These are phyloP conservation scores for Synergus itoensis DNA, from an alignment of 2,888 invertebrate genomes.

Conservation along the genomic window DNA sequence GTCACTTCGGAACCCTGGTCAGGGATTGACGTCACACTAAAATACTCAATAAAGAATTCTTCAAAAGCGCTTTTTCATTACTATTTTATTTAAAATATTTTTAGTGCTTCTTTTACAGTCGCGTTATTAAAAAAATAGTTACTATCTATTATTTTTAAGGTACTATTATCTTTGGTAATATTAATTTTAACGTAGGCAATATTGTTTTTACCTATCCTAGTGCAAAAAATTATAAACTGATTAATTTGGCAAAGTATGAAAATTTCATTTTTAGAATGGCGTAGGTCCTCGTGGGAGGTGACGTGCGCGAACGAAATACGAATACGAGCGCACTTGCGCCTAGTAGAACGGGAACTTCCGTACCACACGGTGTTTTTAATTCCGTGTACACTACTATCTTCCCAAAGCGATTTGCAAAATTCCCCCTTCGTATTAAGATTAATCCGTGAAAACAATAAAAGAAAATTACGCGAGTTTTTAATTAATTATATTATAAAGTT, in stretches of 20 bases:
- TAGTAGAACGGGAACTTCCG: conserved; percentile 51
- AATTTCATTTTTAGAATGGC: conserved; percentile 21
- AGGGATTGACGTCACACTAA: no score
- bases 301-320: background rate
- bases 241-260: background rate
- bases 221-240: background rate
- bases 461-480: background rate
- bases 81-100: no score
- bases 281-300: conserved; percentile 24
- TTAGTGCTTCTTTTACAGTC: no score
- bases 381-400: background rate
- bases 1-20: no score
- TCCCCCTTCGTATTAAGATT: background rate
- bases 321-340: conserved; percentile 25
- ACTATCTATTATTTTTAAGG: background rate
- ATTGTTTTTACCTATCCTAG: no score
- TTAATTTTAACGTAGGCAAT: no score
- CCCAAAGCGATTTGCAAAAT: background rate
- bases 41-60: no score
- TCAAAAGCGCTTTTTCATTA: no score
- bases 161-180: no score
- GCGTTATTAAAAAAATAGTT: background rate
- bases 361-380: conserved; percentile 57
- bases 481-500: background rate
- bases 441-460: background rate